Conservation (phyloP, 2,888 invertebrate genomes). For the Salticus scenicus region DNA sequence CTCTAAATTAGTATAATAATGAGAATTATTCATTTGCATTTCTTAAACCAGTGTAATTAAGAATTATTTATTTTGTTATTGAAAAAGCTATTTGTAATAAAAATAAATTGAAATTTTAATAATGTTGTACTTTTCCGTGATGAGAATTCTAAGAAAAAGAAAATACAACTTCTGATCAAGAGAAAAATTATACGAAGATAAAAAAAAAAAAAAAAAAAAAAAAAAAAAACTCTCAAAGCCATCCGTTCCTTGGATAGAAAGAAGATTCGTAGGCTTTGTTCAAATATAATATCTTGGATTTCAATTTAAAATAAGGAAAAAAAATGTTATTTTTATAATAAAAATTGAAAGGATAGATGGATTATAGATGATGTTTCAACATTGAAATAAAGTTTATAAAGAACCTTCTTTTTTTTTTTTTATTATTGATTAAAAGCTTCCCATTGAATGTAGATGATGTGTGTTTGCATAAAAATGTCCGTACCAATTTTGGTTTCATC, state of each 20-base stretch:
- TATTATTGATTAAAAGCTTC: neutral
- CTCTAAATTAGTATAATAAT: no score
- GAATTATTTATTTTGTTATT: no score
- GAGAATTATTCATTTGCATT: no score
- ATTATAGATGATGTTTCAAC: neutral
- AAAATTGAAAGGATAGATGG: neutral
- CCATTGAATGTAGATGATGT: neutral
- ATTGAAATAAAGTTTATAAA: neutral
- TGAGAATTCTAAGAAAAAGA: neutral
- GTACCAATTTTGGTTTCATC: neutral
- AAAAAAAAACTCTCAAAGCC: neutral
- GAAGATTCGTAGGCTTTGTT: neutral
- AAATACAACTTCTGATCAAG: neutral
- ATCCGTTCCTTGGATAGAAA: neutral
- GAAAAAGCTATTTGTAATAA: no score
- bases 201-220: neutral
- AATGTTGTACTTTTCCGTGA: no score
- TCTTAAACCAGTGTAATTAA: no score
- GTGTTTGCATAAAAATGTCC: slow-evolving; percentile 6
- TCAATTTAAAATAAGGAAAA: slow-evolving; percentile 7
- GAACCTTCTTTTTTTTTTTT: neutral
- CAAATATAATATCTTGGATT: neutral
- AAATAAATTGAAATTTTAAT: no score
- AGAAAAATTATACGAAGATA: no score
- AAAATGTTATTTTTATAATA: neutral